These are phyloP conservation scores for Synanceia verrucosa DNA, from an alignment of 2,797 vertebrate species.

Conservation along the genomic window DNA sequence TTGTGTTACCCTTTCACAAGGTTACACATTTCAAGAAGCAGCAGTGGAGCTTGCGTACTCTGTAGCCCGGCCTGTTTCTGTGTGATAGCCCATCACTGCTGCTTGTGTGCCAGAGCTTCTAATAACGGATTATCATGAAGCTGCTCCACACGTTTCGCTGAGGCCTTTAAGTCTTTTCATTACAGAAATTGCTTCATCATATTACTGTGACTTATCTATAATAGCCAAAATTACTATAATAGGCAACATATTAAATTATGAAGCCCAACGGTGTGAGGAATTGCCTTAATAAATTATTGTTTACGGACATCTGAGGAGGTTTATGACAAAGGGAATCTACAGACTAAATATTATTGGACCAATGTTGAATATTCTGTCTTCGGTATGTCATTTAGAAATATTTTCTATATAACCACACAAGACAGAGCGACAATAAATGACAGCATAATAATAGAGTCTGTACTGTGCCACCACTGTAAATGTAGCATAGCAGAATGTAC, in stretches of 20 bases:
- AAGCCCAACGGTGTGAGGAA: background rate
- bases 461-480: background rate
- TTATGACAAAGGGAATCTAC: background rate
- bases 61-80: conserved; percentile 67
- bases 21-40: conserved; percentile 69
- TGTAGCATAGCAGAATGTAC: conserved; percentile 3
- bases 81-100: conserved; percentile 67
- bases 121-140: conserved; percentile 74
- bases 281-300: conserved; percentile 32
- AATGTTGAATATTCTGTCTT: background rate
- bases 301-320: conserved; percentile 6
- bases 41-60: conserved; percentile 51
- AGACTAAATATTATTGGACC: background rate
- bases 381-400: background rate
- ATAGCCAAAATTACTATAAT: conserved; percentile 46
- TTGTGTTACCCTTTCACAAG: conserved; percentile 71
- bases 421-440: conserved; percentile 2
- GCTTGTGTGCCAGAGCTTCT: conserved; percentile 71
- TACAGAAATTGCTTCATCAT: conserved; percentile 66
- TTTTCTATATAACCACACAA: background rate
- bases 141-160: conserved; percentile 69
- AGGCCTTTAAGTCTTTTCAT: conserved; percentile 76
- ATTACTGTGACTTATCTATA: conserved; percentile 68
- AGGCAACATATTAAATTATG: conserved; percentile 35
- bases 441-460: background rate